Evolutionary conservation across 2,113 vertebrate genomes (phyloP), one percentile per base, ranked within the genome.

Genomic region (Lucifuga dentata): DNA sequence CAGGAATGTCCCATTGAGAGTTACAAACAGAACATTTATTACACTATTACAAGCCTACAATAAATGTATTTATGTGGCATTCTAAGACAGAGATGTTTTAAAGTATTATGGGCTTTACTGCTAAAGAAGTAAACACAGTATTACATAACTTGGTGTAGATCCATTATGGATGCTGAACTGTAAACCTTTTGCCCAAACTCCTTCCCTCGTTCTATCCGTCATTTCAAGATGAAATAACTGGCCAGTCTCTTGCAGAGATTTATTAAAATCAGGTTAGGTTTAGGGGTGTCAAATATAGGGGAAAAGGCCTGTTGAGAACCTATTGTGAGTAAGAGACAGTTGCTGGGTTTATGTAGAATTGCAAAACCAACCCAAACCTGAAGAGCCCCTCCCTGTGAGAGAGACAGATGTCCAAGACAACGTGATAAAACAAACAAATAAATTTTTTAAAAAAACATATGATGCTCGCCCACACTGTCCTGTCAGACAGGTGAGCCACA

Each of bases 101-200:
- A 38, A 39, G 36, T 21, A 38, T 35, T n/a, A 32, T 17, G 33
- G 40, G 10, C 10, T 38, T 45, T 21, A 20, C 24, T n/a, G 15
- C n/a, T 53, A 50, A 29, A 33, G 12, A 58, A 52, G 23, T 49
- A 55, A 55, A 40, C 16, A 16, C 1, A 10, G 9, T 10, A 19
- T 75, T 41, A 53, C 33, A 39, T 38, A 44, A 38, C 33, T 13
- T 20, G 51, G 19, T 40, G 38, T 71, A 50, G 39, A 51, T 43
- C 15, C 48, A 38, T 60, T 48, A 44, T 64, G 15, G 50, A 15
- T 10, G 23, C 40, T 15, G 65, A 56, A 62, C 70, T 62, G 16
- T 12, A 24, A 39, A 62, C 26, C 13, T 39, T 36, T 39, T 45
- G 43, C 24, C 35, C 12, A 23, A 33, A 41, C 43, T 21, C 21